Conservation (phyloP, 2,113 vertebrate species). For the Cheilinus undulatus region DNA sequence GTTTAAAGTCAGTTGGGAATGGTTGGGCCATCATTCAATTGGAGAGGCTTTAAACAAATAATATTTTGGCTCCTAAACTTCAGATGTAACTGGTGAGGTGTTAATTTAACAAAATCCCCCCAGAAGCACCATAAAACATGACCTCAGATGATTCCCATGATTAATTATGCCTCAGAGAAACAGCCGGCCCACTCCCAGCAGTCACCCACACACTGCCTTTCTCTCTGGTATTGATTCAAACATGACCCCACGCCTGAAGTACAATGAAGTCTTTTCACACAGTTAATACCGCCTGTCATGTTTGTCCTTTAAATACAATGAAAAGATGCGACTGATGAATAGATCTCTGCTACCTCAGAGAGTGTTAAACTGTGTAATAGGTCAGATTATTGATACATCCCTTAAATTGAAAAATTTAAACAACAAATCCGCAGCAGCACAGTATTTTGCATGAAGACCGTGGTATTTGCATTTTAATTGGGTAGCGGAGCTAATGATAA, state of each 20-base stretch:
- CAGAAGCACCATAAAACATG: not conserved
- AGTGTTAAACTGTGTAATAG: slow-evolving; percentile 8
- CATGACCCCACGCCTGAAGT: not conserved
- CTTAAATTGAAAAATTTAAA: slow-evolving; percentile 31
- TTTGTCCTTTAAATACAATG: slow-evolving; percentile 41
- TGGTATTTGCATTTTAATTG: slow-evolving; percentile 60
- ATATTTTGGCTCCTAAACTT: too few relatives aligned
- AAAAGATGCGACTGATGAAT: not conserved
- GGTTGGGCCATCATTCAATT: too few relatives aligned
- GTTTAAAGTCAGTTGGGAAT: too few relatives aligned
- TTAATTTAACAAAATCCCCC: not conserved
- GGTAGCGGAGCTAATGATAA: slow-evolving; percentile 42
- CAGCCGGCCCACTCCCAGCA: not conserved
- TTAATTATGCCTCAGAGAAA: not conserved
- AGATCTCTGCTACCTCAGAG: not conserved
- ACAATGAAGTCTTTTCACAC: slow-evolving; percentile 18
- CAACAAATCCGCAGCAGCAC: slow-evolving; percentile 15
- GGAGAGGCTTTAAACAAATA: too few relatives aligned
- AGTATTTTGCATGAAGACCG: slow-evolving; percentile 28
- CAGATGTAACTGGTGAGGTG: not conserved
- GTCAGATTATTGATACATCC: slow-evolving; percentile 25
- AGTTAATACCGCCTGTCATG: not conserved
- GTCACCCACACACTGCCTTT: slow-evolving; percentile 10
- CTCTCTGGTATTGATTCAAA: slow-evolving; percentile 22
- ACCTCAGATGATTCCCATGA: slow-evolving; percentile 13